Conservation (phyloP, 2,888 invertebrate species). For the Pandemis corylana region DNA sequence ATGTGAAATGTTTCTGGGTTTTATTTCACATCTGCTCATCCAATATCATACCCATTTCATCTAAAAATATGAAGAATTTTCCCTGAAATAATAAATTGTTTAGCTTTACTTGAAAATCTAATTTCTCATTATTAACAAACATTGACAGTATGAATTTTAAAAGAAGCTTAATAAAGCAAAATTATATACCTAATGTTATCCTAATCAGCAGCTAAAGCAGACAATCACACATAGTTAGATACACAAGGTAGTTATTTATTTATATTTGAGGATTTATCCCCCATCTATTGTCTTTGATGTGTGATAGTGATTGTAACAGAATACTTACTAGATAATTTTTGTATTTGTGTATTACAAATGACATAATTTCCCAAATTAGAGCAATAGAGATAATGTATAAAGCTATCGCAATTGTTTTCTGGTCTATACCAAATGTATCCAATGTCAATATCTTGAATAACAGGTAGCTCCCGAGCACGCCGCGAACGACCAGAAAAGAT, state of each 20-base stretch:
- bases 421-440: slow-evolving; percentile 70
- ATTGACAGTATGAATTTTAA: too few relatives aligned
- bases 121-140: background rate
- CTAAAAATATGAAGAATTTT: slow-evolving; percentile 54
- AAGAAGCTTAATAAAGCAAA: too few relatives aligned
- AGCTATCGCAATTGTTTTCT: slow-evolving; percentile 67
- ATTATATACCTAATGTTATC: too few relatives aligned
- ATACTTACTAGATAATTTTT: slow-evolving; percentile 67
- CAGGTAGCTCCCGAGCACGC: slow-evolving; percentile 81
- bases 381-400: slow-evolving; percentile 75
- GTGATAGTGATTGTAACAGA: background rate
- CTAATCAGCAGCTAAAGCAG: too few relatives aligned
- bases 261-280: background rate
- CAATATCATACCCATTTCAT: slow-evolving; percentile 53
- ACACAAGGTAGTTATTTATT: too few relatives aligned
- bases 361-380: slow-evolving; percentile 75
- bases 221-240: too few relatives aligned
- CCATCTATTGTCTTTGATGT: background rate
- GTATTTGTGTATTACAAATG: slow-evolving; percentile 74
- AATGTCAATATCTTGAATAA: slow-evolving; percentile 69
- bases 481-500: slow-evolving; percentile 78
- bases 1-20: slow-evolving; percentile 12
- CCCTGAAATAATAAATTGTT: slow-evolving; percentile 54
- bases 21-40: slow-evolving; percentile 37
- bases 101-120: background rate